phyloP scores from a whole-genome alignment of 2,797 vertebrate species.

The Nasua narica region DNA sequence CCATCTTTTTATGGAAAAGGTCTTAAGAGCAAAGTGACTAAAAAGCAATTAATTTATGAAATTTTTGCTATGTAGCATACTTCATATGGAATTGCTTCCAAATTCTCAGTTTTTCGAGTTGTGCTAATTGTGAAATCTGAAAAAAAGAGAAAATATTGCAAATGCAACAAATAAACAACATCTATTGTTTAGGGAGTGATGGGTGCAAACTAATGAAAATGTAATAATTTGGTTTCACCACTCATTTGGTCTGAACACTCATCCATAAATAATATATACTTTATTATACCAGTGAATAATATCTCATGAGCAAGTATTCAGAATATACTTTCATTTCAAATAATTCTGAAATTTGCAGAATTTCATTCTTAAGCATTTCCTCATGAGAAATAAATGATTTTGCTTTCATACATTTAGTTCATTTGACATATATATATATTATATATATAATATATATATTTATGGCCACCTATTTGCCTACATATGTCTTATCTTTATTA shows the following conservation, averaged over 20 bases:
- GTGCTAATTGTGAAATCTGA: background rate
- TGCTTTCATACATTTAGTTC: background rate
- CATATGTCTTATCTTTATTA: background rate
- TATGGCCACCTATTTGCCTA: background rate
- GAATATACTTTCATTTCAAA: background rate
- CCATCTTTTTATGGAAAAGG: background rate
- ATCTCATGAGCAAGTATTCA: background rate
- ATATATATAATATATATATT: background rate
- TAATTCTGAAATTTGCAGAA: background rate
- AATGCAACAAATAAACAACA: background rate
- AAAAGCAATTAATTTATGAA: background rate
- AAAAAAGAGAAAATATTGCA: background rate
- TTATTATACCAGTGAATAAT: background rate
- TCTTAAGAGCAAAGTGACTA: background rate
- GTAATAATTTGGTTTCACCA: background rate
- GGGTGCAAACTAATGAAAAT: background rate
- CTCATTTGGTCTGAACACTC: background rate
- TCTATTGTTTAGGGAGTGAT: background rate
- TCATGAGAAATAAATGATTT: background rate
- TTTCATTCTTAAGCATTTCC: background rate
- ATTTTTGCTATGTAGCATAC: background rate
- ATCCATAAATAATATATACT: background rate
- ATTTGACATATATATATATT: background rate
- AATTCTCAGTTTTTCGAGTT: background rate
- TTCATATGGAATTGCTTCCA: background rate